Percentiles rank a stretch among this genome's conserved stretches.
These are phyloP conservation scores for Xenopus borealis DNA, from an alignment of 2,113 vertebrate genomes.

Conservation along the genomic window DNA sequence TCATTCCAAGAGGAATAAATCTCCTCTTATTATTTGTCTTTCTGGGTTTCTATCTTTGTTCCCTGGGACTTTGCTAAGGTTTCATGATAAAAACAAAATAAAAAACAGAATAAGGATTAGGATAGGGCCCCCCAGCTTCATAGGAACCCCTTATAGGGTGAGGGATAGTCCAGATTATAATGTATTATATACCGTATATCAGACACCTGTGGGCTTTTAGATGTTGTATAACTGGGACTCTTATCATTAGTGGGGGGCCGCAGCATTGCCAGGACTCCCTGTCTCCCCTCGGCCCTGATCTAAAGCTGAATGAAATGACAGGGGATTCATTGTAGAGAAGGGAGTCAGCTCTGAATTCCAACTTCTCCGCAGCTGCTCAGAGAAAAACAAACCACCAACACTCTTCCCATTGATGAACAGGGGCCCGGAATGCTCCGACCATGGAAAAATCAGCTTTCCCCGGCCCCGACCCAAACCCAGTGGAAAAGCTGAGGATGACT, in stretches of 20 bases:
- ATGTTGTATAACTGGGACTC: too few relatives aligned
- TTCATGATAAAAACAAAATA: neutral
- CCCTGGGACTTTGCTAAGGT: neutral
- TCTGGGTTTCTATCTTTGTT: neutral
- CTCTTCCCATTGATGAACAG: neutral
- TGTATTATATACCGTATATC: too few relatives aligned
- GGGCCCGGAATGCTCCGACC: conserved; percentile 5
- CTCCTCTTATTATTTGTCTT: neutral
- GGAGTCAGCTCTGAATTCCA: neutral
- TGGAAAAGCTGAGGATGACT: neutral
- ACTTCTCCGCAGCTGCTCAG: conserved; percentile 12
- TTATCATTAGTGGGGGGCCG: neutral
- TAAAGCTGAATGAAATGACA: neutral
- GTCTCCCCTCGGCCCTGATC: neutral
- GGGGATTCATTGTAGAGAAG: neutral
- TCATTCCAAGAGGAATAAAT: neutral
- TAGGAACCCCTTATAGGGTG: too few relatives aligned
- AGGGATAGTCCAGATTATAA: too few relatives aligned
- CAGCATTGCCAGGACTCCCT: neutral
- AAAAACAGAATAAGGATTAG: neutral
- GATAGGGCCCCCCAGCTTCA: too few relatives aligned
- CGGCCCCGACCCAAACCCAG: conserved; percentile 1
- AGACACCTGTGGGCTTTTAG: too few relatives aligned
- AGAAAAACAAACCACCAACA: conserved; percentile 27
- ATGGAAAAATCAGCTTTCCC: conserved; percentile 8